Evolutionary conservation across 2,113 vertebrate genomes (phyloP).

Genomic region (Prionailurus viverrinus): DNA sequence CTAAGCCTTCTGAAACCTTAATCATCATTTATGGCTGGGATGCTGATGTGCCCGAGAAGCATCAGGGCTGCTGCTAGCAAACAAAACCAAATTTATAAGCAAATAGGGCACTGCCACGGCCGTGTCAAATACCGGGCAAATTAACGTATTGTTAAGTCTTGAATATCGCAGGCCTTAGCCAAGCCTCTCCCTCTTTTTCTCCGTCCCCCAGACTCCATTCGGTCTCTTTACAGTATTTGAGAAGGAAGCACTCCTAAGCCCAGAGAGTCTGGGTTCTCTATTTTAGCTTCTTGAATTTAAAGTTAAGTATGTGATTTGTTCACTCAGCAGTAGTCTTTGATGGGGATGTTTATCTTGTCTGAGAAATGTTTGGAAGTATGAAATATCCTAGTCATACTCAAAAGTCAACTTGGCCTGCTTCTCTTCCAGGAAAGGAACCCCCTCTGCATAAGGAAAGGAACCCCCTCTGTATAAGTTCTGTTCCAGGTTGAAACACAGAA

Average conservation of each 20-base stretch:
- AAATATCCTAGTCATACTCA: background rate
- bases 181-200: background rate
- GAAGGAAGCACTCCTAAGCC: background rate
- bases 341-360: background rate
- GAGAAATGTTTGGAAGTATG: background rate
- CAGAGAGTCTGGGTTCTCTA: background rate
- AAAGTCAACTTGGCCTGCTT: background rate
- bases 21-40: constrained; percentile 71
- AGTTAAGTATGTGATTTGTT: background rate
- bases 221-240: background rate
- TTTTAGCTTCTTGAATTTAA: background rate
- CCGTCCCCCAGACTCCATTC: background rate
- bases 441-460: background rate
- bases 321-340: background rate
- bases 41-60: constrained; percentile 75
- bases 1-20: constrained; percentile 68
- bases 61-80: constrained; percentile 71
- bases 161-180: background rate
- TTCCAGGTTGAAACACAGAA: constrained; percentile 36
- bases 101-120: constrained; percentile 56
- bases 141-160: constrained; percentile 12
- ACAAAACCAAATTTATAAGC: constrained; percentile 79
- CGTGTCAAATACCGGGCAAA: constrained; percentile 74
- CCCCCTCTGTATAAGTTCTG: background rate
- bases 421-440: background rate